Evolutionary conservation across 2,113 vertebrate genomes (phyloP).

Genomic region (Mesoclemmys tuberculata): DNA sequence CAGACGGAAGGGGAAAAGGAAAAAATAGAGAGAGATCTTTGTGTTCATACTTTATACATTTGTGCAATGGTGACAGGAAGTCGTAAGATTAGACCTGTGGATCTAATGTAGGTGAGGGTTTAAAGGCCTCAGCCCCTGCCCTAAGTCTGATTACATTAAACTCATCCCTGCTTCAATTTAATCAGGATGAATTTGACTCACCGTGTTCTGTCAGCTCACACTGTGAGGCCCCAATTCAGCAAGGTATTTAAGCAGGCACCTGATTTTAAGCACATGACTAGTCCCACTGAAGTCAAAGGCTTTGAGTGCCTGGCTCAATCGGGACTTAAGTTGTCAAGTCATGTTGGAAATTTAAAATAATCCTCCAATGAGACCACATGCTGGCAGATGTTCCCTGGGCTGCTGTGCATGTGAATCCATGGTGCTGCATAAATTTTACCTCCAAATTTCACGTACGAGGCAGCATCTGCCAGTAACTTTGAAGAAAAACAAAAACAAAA

Average conservation of each 20-base stretch:
- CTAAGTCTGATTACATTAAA: not conserved
- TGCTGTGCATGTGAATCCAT: not conserved
- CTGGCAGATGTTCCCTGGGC: too few species aligned
- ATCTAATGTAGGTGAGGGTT: not conserved
- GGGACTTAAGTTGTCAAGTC: not conserved
- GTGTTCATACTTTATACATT: not conserved
- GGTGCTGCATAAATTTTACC: not conserved
- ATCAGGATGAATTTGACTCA: not conserved
- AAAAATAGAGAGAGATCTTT: not conserved
- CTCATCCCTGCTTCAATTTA: not conserved
- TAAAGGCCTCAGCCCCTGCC: not conserved
- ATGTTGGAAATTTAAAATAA: not conserved
- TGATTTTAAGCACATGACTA: not conserved
- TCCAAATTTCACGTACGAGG: not conserved
- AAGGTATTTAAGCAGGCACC: not conserved
- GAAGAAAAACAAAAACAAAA: not conserved
- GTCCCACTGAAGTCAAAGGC: not conserved
- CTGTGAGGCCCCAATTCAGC: not conserved
- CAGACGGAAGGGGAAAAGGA: not conserved
- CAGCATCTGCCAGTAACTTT: constrained; percentile 13
- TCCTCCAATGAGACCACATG: not conserved
- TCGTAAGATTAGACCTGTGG: not conserved
- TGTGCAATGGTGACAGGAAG: not conserved
- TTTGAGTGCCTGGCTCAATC: not conserved
- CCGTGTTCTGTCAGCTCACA: not conserved